phyloP scores from a whole-genome alignment of 2,113 vertebrate species.

The Paradisaea rubra region DNA sequence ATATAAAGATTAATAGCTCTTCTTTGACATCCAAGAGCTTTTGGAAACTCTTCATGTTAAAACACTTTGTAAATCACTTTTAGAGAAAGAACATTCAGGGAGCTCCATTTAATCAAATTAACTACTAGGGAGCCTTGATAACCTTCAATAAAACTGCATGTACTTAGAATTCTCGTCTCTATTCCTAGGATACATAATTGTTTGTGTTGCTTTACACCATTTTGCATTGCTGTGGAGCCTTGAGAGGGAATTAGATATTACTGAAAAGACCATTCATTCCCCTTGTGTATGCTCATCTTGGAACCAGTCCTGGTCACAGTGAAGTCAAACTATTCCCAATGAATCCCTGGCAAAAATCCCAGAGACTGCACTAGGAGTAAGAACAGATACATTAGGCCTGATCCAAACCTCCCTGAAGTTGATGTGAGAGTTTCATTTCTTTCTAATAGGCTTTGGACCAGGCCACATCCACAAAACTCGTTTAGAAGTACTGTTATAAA shows the following conservation, averaged over 20 bases:
- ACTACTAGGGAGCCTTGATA: constrained; percentile 55
- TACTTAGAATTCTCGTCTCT: constrained; percentile 37
- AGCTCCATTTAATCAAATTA: constrained; percentile 64
- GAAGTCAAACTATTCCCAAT: not conserved
- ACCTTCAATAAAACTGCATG: constrained; percentile 41
- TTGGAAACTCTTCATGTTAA: constrained; percentile 71
- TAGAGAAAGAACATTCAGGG: constrained; percentile 55
- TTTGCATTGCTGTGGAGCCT: not conserved
- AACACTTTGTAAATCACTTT: constrained; percentile 87
- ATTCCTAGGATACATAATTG: constrained; percentile 4
- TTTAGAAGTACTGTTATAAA: not conserved
- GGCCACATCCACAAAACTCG: not conserved
- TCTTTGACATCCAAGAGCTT: constrained; percentile 69
- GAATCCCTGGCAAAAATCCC: constrained; percentile 27
- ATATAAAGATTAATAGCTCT: constrained; percentile 78
- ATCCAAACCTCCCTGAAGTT: not conserved
- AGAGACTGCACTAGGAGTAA: not conserved
- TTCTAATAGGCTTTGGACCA: not conserved
- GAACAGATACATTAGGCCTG: not conserved
- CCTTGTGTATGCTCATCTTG: constrained; percentile 11
- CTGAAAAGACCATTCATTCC: not conserved
- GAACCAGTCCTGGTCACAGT: constrained; percentile 15
- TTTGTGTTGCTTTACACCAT: not conserved
- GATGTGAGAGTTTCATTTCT: not conserved
- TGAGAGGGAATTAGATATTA: not conserved